A percentile compares a stretch with the other conserved stretches of the same genome.
phyloP scores from a whole-genome alignment of 2,888 invertebrate species.

The Temnothorax rugatulus region DNA sequence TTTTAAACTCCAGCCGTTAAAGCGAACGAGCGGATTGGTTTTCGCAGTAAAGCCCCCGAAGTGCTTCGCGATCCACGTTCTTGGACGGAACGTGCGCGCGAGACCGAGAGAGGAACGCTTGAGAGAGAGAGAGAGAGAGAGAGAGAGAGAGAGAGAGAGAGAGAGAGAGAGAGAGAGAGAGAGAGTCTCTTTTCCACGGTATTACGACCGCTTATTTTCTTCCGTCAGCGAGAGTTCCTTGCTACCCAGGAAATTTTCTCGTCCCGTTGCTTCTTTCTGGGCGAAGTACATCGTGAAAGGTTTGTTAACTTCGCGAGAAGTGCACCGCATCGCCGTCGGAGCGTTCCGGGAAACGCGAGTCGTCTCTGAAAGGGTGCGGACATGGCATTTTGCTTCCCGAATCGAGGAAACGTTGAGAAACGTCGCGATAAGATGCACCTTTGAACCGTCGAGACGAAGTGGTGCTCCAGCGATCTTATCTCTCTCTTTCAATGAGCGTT shows the following conservation, averaged over 20 bases:
- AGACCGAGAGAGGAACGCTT: slow-evolving; percentile 50
- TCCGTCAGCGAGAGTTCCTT: slow-evolving; percentile 53
- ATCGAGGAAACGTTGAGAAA: slow-evolving; percentile 18
- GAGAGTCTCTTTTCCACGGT: slow-evolving; percentile 59
- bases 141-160: slow-evolving; percentile 24
- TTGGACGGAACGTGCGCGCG: slow-evolving; percentile 45
- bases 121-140: slow-evolving; percentile 45
- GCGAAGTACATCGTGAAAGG: slow-evolving; percentile 44
- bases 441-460: neutral
- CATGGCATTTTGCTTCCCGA: slow-evolving; percentile 19
- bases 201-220: slow-evolving; percentile 73
- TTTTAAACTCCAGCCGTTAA: slow-evolving; percentile 72
- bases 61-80: slow-evolving; percentile 71
- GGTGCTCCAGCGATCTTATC: neutral
- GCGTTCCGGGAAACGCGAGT: slow-evolving; percentile 23
- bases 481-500: neutral
- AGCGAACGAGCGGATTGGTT: slow-evolving; percentile 78
- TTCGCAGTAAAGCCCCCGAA: slow-evolving; percentile 76
- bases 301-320: slow-evolving; percentile 51
- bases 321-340: neutral
- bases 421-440: neutral
- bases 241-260: slow-evolving; percentile 34
- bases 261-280: slow-evolving; percentile 29
- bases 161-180: slow-evolving; percentile 43
- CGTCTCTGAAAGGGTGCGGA: slow-evolving; percentile 4